Evolutionary conservation across 2,113 vertebrate genomes (phyloP).

Genomic region (Oreochromis tanganicae): DNA sequence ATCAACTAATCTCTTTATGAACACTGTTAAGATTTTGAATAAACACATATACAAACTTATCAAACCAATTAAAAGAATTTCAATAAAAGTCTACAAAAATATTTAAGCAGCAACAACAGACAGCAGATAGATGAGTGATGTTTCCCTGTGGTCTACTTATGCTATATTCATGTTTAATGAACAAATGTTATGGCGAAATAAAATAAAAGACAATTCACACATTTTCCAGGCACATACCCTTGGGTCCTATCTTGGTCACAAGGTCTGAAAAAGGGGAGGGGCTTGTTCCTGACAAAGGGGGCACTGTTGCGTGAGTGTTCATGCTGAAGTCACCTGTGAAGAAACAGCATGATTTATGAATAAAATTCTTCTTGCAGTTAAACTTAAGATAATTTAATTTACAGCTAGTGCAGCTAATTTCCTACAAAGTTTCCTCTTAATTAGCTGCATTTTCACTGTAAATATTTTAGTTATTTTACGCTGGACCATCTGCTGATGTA

Average conservation of each 20-base stretch:
- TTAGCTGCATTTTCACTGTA: accelerated
- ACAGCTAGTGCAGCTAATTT: neutral
- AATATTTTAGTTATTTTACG: neutral
- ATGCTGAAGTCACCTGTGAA: neutral
- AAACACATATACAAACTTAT: neutral
- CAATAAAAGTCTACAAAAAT: neutral
- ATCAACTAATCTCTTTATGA: neutral
- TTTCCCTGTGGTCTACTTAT: neutral
- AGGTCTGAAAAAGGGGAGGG: neutral
- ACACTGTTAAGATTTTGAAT: neutral
- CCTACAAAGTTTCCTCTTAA: neutral
- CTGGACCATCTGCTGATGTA: neutral
- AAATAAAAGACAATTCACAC: neutral
- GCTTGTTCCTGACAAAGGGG: neutral
- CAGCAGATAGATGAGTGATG: neutral
- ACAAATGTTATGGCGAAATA: neutral
- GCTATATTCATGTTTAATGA: neutral
- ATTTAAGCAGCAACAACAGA: neutral
- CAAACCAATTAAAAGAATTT: neutral
- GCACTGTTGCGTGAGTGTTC: accelerated
- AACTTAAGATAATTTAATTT: neutral
- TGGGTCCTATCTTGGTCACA: neutral
- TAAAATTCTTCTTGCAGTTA: neutral
- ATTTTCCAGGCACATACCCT: neutral
- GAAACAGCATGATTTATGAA: neutral